Conservation (phyloP, 2,888 invertebrate genomes). For the Microctonus hyperodae region DNA sequence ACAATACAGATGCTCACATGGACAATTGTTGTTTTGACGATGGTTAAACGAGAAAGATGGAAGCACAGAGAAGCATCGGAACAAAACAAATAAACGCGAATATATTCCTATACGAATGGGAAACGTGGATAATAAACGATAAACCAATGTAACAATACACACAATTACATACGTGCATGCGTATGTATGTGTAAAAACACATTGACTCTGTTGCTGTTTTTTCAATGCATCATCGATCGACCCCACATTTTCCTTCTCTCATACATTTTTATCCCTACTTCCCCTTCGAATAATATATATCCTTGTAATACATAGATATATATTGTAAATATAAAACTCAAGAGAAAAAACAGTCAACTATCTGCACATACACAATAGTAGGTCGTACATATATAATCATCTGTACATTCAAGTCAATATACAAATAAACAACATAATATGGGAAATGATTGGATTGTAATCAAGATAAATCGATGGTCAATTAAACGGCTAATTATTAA, state of each 20-base stretch:
- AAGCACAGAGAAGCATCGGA: background rate
- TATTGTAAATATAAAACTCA: too few species aligned
- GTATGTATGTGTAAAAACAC: slow-evolving; percentile 33
- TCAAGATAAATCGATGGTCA: slow-evolving; percentile 4
- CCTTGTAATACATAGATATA: too few species aligned
- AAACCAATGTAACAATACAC: slow-evolving; percentile 2
- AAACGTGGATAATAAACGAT: too few species aligned
- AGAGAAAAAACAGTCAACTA: background rate
- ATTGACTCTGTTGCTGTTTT: slow-evolving; percentile 31
- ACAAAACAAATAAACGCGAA: slow-evolving; percentile 7
- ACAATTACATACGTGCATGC: slow-evolving; percentile 31
- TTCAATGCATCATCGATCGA: slow-evolving; percentile 41
- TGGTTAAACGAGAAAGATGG: background rate
- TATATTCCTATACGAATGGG: background rate
- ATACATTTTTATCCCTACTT: too few species aligned
- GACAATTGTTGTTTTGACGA: background rate
- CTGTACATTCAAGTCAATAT: slow-evolving; percentile 19
- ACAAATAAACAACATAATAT: background rate
- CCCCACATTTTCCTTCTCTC: too few species aligned
- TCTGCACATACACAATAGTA: background rate
- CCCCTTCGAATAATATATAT: too few species aligned
- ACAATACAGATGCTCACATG: too few species aligned
- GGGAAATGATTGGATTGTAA: slow-evolving; percentile 12
- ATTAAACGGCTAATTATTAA: slow-evolving; percentile 4
- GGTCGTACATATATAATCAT: slow-evolving; percentile 35